phyloP scores from a whole-genome alignment of 2,797 vertebrate genomes.

The Columba guinea region DNA sequence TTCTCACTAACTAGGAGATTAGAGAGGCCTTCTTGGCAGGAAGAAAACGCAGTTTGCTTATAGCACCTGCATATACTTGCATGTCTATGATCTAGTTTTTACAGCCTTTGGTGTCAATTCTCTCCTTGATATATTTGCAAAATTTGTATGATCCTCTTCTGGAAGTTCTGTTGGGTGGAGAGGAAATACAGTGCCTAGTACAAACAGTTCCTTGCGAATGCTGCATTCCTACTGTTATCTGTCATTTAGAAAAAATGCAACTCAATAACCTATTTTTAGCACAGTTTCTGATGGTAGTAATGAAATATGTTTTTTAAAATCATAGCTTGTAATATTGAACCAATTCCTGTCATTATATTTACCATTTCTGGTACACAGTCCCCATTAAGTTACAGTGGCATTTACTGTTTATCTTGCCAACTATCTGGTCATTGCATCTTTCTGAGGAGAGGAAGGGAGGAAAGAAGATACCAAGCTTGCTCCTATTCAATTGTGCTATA shows the following conservation, averaged over 20 bases:
- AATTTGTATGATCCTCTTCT: not conserved
- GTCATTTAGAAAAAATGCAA: conserved; percentile 50
- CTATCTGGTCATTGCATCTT: not conserved
- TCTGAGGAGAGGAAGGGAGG: not conserved
- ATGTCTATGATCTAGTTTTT: conserved; percentile 13
- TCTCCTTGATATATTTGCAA: not conserved
- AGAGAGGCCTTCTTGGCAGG: conserved; percentile 13
- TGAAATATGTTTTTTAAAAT: not conserved
- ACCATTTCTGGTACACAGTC: not conserved
- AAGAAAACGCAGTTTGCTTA: not conserved
- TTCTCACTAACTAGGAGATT: conserved; percentile 3
- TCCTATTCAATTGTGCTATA: not conserved
- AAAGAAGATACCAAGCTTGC: not conserved
- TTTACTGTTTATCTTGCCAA: conserved; percentile 1
- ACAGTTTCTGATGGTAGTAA: not conserved
- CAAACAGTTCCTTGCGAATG: conserved; percentile 48
- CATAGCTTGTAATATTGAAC: not conserved
- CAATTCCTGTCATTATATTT: not conserved
- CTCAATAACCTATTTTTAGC: conserved; percentile 30
- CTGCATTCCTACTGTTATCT: conserved; percentile 23
- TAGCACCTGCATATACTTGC: conserved; percentile 50
- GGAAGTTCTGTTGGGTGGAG: conserved; percentile 38
- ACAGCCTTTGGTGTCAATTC: not conserved
- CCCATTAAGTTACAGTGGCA: not conserved
- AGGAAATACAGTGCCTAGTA: conserved; percentile 29